Conservation (phyloP, 2,888 invertebrate genomes). For the Clistopyga incitator region DNA sequence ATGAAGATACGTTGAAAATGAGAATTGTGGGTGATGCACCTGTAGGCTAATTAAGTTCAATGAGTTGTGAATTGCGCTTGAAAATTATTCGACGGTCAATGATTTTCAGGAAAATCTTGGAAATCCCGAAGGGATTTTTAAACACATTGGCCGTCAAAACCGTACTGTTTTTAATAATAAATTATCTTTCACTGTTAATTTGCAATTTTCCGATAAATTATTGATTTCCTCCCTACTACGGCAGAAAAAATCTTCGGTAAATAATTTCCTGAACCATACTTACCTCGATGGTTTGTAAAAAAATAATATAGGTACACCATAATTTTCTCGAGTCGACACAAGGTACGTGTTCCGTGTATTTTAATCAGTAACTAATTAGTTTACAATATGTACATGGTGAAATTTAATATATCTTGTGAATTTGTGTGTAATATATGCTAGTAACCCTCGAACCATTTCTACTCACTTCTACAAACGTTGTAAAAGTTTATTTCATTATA, state of each 20-base stretch:
- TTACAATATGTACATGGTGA: slow-evolving; percentile 80
- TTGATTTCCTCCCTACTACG: slow-evolving; percentile 9
- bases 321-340: slow-evolving; percentile 45
- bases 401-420: slow-evolving; percentile 54
- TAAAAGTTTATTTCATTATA: slow-evolving; percentile 33
- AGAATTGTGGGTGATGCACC: slow-evolving; percentile 8
- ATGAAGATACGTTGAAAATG: slow-evolving; percentile 2
- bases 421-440: slow-evolving; percentile 19
- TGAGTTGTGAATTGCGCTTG: slow-evolving; percentile 23
- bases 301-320: neutral
- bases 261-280: too few relatives aligned
- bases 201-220: slow-evolving; percentile 36
- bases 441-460: slow-evolving; percentile 48
- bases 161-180: slow-evolving; percentile 77
- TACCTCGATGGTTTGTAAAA: neutral
- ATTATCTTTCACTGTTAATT: slow-evolving; percentile 75
- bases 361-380: slow-evolving; percentile 72
- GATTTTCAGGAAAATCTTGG: slow-evolving; percentile 29
- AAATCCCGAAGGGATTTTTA: slow-evolving; percentile 4
- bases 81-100: slow-evolving; percentile 42
- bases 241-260: too few relatives aligned
- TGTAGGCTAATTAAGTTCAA: slow-evolving; percentile 13
- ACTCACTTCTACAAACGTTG: slow-evolving; percentile 27
- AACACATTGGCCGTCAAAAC: slow-evolving; percentile 54
- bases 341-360: slow-evolving; percentile 64